Base-by-base conservation (phyloP, 2,797 vertebrate species). In the Xerus rutilus region DNA sequence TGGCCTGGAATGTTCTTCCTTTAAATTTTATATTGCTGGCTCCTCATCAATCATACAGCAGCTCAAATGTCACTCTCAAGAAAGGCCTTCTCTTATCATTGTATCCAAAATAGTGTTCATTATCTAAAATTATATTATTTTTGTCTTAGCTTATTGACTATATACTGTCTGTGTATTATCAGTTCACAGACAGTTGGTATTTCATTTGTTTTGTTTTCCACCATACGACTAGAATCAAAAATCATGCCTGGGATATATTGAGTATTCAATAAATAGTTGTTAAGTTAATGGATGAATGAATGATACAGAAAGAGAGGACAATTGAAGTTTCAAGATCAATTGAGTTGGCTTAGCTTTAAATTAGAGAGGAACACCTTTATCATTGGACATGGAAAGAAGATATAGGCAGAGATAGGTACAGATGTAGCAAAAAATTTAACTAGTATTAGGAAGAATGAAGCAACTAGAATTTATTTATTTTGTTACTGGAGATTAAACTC, bases 41-140 rank as follows among this genome's bases (percentile, higher is more conserved):
- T 91, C 32, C 72, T 93, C 62, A 67, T n/a, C 28, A 85, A 20
- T 62, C 57, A 81, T 87, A 74, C 86, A 32, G 70, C 49, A 86
- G 52, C 47, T 69, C 28, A 96, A 86, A 95, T 91, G 62, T 74
- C 70, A 96, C 20, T 84, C 69, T 92, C 86, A 90, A 81, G 32
- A 92, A 25, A 76, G 2, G 18, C 3, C 45, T 94, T 90, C 28
- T 83, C 39, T 92, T 49, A 72, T 20, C 21, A 47, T 72, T 81
- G n/a, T 87, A 47, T 67, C 86, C 87, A 93, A 96, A 94, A 76
- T 74, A 92, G 13, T 65, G 73, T 4, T 82, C 57, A 70, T 89
- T 87, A 88, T 79, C 30, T 78, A n/a, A 90, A 94, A 73, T 90
- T 70, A 73, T 30, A 35, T 43, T 85, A 79, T 81, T 84, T 54